Evolutionary conservation across 2,888 invertebrate species (phyloP).

Genomic region (Euplexia lucipara): DNA sequence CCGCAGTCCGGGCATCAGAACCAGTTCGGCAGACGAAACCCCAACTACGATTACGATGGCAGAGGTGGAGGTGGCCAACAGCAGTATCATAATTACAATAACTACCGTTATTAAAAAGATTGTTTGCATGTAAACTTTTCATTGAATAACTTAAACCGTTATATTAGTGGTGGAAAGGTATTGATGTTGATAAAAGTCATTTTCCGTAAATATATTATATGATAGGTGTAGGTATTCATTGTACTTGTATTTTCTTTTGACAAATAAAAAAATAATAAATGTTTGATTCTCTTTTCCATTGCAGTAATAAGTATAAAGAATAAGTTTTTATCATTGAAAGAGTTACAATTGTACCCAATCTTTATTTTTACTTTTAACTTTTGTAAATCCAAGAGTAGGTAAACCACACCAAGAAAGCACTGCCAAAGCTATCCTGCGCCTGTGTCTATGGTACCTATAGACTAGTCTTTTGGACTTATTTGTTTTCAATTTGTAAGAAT

Average conservation of each 20-base stretch:
- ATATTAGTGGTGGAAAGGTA: conserved; percentile 5
- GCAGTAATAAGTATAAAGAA: conserved; percentile 2
- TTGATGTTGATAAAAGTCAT: conserved; percentile 44
- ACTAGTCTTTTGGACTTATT: no score
- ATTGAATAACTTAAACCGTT: conserved; percentile 6
- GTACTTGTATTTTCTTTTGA: conserved; percentile 38
- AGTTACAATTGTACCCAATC: no score
- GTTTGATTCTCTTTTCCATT: conserved; percentile 10
- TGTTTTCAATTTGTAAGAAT: not conserved
- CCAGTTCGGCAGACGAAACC: conserved; percentile 71
- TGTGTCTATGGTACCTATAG: conserved; percentile 3
- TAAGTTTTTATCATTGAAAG: not conserved
- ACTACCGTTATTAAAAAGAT: conserved; percentile 73
- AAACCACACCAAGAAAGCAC: not conserved
- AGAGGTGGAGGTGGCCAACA: conserved; percentile 71
- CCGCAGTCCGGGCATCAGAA: conserved; percentile 54
- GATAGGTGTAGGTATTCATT: not conserved
- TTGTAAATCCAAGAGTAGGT: no score
- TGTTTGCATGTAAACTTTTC: conserved; percentile 22
- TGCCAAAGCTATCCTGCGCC: conserved; percentile 4
- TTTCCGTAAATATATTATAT: not conserved
- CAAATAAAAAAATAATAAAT: not conserved
- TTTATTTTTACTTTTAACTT: not conserved
- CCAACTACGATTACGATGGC: conserved; percentile 71
- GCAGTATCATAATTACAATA: conserved; percentile 72